Base-by-base conservation (phyloP, 1,140 invertebrate genomes). In the Drusus annulatus region DNA sequence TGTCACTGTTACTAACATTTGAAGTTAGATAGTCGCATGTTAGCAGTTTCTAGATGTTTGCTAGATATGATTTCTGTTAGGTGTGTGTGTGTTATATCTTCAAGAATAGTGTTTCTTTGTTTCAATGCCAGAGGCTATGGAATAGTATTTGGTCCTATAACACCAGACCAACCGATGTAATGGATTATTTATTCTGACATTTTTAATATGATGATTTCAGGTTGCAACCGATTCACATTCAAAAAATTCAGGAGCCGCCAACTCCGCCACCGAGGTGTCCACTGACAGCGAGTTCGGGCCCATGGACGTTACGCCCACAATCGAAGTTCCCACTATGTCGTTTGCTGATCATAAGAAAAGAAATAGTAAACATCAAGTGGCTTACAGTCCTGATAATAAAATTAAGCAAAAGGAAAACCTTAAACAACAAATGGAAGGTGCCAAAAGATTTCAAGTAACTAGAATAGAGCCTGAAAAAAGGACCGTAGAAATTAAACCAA, bases 221-320 rank as follows among this genome's bases (percentile, higher is more conserved):
- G 92, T 95, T 86, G 94, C 94, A 79, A 94, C 94, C 16, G 94
- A 92, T 69, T 92, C 93, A 36, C 92, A 92, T 62, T 93, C 93
- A 28, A 92, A 93, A 56, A 92, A 92, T 51, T 92, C 93, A 83
- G 92, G 93, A 84, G 92, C 93, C 81, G 93, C 94, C 76, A 95
- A 96, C 84, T 96, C 95, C 13, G 96, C 95, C 2, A 97, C 96
- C 0, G 96, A 97, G 90, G 96, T 97, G 80, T 96, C 95, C 62
- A 97, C 96, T 0, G 96, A 97, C 86, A 97, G 96, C 4, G 96
- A 97, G 87, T 97, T 97, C 84, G 96, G 63, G 4, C 63, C 45
- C 60, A 76, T 75, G 68, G 68, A 36, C 17, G 63, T 36, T 6
- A 93, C 91, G n/a, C 93, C 94, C 8, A 92, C 93, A 0, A 90